Percentiles rank a stretch among this genome's conserved stretches.
Conservation (phyloP, 1,140 invertebrate genomes). For the Drosophila simulans region DNA sequence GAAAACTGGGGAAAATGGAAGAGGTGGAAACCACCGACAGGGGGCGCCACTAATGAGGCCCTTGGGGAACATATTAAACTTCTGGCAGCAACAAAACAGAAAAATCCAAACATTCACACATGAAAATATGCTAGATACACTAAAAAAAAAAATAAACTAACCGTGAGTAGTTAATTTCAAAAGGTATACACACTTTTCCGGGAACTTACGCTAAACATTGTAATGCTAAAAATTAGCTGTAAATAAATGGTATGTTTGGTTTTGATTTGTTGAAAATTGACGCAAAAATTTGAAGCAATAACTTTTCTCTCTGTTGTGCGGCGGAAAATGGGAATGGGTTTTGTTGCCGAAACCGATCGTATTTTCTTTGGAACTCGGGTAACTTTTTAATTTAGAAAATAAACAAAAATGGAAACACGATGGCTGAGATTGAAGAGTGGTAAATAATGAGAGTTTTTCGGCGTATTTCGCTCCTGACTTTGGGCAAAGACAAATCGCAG, state of each 20-base stretch:
- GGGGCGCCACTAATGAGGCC: slow-evolving; percentile 78
- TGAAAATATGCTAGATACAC: slow-evolving; percentile 17
- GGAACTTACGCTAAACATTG: not conserved
- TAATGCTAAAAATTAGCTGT: too few species aligned
- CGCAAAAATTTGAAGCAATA: too few species aligned
- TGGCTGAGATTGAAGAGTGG: slow-evolving; percentile 15
- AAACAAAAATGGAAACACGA: slow-evolving; percentile 34
- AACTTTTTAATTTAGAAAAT: slow-evolving; percentile 74
- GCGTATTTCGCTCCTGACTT: not conserved
- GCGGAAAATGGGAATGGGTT: not conserved
- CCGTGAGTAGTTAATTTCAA: not conserved
- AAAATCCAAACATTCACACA: slow-evolving; percentile 30
- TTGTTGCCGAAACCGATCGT: slow-evolving; percentile 24
- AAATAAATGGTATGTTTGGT: not conserved
- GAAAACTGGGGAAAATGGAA: slow-evolving; percentile 13
- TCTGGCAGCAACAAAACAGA: slow-evolving; percentile 35
- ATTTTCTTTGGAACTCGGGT: slow-evolving; percentile 37
- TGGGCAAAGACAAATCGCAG: slow-evolving; percentile 38
- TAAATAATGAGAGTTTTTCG: slow-evolving; percentile 1
- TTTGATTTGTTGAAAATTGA: not conserved
- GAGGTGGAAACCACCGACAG: slow-evolving; percentile 41
- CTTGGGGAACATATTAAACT: slow-evolving; percentile 81
- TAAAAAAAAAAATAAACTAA: not conserved
- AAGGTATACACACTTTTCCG: not conserved
- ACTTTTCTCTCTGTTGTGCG: too few species aligned